Evolutionary conservation across 2,113 vertebrate genomes (phyloP).

Genomic region (Pogonocichla stellata): DNA sequence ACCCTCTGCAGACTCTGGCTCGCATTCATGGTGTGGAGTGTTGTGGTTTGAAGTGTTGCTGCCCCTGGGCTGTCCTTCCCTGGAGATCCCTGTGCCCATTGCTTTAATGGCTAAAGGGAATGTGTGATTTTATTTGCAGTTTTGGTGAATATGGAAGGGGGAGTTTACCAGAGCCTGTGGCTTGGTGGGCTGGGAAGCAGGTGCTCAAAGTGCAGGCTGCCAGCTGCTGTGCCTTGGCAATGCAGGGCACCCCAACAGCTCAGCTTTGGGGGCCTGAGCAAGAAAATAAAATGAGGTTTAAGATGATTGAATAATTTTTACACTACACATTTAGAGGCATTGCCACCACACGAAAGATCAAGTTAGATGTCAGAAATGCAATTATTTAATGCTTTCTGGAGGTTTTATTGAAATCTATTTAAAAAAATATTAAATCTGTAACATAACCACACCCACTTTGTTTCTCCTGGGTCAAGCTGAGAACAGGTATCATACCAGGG

Average conservation of each 20-base stretch:
- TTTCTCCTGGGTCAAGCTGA: neutral
- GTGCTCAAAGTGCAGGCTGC: neutral
- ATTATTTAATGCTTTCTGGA: neutral
- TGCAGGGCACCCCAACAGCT: neutral
- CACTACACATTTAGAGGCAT: accelerated
- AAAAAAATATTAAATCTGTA: neutral
- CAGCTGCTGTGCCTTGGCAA: neutral
- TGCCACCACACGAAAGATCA: neutral
- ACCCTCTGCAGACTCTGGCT: neutral
- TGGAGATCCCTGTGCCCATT: neutral
- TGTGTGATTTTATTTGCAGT: accelerated
- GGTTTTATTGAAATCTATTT: neutral
- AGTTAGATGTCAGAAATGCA: neutral
- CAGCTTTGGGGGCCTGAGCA: neutral
- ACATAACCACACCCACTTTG: neutral
- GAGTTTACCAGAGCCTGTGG: accelerated
- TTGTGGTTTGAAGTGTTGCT: neutral
- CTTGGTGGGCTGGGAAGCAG: neutral
- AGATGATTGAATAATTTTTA: neutral
- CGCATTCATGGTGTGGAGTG: accelerated
- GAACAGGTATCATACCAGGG: neutral
- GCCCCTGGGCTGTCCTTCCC: neutral
- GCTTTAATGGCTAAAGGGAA: neutral
- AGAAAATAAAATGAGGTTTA: neutral
- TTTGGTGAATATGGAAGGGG: neutral